Percentiles rank a stretch among this genome's conserved stretches.
Conservation (phyloP, 2,888 invertebrate species). For the Trypoxylon attenuatum region DNA sequence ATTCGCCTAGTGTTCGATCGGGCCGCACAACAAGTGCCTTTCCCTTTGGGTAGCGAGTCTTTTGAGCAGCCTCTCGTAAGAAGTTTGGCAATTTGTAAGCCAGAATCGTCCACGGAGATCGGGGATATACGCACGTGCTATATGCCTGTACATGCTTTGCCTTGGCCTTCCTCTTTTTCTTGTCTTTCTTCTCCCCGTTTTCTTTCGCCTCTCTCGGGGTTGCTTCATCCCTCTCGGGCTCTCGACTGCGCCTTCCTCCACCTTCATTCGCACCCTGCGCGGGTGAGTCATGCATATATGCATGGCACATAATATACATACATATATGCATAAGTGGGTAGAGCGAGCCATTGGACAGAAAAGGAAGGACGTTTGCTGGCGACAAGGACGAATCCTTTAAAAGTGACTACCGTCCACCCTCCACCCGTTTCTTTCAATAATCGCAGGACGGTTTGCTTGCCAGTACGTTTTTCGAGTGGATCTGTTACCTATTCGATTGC, state of each 20-base stretch:
- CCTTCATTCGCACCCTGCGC: constrained; percentile 16
- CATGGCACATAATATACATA: constrained; percentile 40
- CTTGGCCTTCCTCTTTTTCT: constrained; percentile 1
- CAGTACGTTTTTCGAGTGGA: too few species aligned
- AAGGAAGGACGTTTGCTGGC: constrained; percentile 10
- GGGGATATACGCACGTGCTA: constrained; percentile 35
- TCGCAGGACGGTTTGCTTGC: too few species aligned
- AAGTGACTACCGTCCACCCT: background rate
- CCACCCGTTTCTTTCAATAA: constrained; percentile 5
- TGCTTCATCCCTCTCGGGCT: background rate
- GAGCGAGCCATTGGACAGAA: constrained; percentile 1
- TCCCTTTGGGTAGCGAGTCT: constrained; percentile 20
- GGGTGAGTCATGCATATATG: constrained; percentile 47
- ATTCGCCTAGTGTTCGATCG: constrained; percentile 37
- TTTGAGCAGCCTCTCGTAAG: constrained; percentile 41
- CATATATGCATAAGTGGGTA: constrained; percentile 30
- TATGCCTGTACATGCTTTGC: constrained; percentile 15
- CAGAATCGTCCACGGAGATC: constrained; percentile 42
- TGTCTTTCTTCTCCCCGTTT: background rate
- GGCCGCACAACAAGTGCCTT: constrained; percentile 31
- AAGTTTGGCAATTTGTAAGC: constrained; percentile 61
- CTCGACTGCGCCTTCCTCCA: background rate
- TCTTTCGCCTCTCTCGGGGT: background rate
- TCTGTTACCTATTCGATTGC: too few species aligned
- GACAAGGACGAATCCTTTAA: constrained; percentile 12